Base-by-base conservation (phyloP, 1,140 invertebrate species). In the Lucilia sericata region DNA sequence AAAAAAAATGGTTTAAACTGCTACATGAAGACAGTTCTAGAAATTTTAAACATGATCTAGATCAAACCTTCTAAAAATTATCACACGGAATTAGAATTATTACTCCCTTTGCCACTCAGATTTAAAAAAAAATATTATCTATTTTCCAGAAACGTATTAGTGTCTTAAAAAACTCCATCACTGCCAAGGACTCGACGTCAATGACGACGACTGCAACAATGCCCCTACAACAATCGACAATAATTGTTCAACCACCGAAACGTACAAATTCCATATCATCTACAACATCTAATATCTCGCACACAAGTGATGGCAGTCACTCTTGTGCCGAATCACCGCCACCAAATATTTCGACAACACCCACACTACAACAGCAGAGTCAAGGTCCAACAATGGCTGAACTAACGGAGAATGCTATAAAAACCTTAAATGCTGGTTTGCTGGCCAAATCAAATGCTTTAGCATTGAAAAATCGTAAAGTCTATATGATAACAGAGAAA, bases 231-330 rank as follows among this genome's bases (percentile, higher is more conserved):
- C 42, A 86, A 19, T 86, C 87, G 9, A 75, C 86, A n/a, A 74
- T 88, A 55, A 76, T 84, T 75, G 70, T 82, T 36, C 70, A 51
- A n/a, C 49, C 84, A 82, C 87, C 89, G 0, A 88, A 88, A 74
- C 88, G 89, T 13, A 90, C 89, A 19, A 88, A 89, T 82, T 90
- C 89, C 47, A 90, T 90, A 65, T 90, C 89, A 17, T 90, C 89
- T 13, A 86, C 88, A 13, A 88, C 87, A 83, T 88, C n/a, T 86
- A 51, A 83, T 2, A 82, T 85, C 12, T 85, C 85, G 7, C 78
- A 82, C 25, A 78, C 74, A 8, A 85, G 89, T 78, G 88, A 90
- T 80, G 86, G 88, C 47, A 87, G 87, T 74, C 86, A 76, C 49
- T 90, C 88, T 2, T 88, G 89, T 81, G 88, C 84, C 21, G 88